Evolutionary conservation across 2,797 vertebrate genomes (phyloP).

Genomic region (Poeciliopsis gracilis): DNA sequence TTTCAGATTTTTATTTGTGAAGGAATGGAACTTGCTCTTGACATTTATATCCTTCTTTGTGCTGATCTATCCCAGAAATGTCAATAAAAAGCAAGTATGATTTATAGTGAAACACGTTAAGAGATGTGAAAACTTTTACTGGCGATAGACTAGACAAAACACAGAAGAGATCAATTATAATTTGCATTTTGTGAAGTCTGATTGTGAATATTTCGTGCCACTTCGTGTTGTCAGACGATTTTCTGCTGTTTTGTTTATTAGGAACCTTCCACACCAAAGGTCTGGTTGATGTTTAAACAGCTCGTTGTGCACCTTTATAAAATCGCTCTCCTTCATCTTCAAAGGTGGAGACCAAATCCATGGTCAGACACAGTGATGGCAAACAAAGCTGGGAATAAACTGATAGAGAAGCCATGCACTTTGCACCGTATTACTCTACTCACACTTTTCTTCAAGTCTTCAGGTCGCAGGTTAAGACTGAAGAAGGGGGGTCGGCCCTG

Average conservation of each 20-base stretch:
- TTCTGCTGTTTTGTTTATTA: slow-evolving; percentile 20
- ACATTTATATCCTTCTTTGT: not conserved
- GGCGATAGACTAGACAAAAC: not conserved
- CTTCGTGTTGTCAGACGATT: slow-evolving; percentile 16
- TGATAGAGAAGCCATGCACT: slow-evolving; percentile 65
- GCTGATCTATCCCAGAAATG: not conserved
- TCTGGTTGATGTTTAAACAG: slow-evolving; percentile 87
- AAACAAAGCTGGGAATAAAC: slow-evolving; percentile 81
- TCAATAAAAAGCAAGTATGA: not conserved
- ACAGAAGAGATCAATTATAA: not conserved
- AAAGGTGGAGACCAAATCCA: slow-evolving; percentile 73
- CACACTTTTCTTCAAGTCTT: slow-evolving; percentile 32
- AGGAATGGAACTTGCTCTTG: not conserved
- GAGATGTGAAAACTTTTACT: not conserved
- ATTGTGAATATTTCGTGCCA: not conserved
- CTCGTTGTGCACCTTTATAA: slow-evolving; percentile 73
- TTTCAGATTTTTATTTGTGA: not conserved
- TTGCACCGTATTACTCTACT: slow-evolving; percentile 57
- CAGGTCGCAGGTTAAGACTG: slow-evolving; percentile 62
- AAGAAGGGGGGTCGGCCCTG: slow-evolving; percentile 60
- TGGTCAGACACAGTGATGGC: slow-evolving; percentile 59
- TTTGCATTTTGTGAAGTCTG: not conserved
- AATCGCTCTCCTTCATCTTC: slow-evolving; percentile 85
- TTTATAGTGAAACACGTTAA: not conserved
- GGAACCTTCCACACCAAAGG: slow-evolving; percentile 58